Percentiles rank a stretch among this genome's conserved stretches.
These are phyloP conservation scores for Ptychoptera contaminata DNA, from an alignment of 2,888 invertebrate genomes.

Conservation along the genomic window DNA sequence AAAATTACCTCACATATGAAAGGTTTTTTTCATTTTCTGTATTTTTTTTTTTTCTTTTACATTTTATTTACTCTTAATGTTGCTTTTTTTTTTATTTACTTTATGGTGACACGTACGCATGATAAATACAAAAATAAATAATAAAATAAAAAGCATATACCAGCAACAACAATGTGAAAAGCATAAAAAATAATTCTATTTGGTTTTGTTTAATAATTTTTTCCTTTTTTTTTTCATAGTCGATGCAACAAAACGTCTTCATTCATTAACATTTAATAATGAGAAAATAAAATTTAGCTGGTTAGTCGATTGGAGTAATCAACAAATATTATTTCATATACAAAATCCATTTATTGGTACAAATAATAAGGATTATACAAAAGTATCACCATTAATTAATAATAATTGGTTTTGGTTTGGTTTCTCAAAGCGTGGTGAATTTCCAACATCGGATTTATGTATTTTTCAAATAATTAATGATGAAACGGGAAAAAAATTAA, in stretches of 20 bases:
- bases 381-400: conserved; percentile 13
- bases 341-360: conserved; percentile 26
- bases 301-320: conserved; percentile 32
- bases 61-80: too few relatives aligned
- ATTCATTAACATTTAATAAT: conserved; percentile 26
- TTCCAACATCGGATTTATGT: conserved; percentile 64
- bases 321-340: conserved; percentile 30
- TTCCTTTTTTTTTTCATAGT: too few relatives aligned
- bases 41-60: too few relatives aligned
- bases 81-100: too few relatives aligned
- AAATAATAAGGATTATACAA: too few relatives aligned
- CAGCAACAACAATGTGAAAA: neutral
- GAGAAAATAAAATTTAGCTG: conserved; percentile 30
- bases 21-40: too few relatives aligned
- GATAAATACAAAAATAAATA: too few relatives aligned
- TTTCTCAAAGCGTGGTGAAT: conserved; percentile 66
- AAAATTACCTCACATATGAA: too few relatives aligned
- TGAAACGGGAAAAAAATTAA: too few relatives aligned
- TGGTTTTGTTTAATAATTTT: too few relatives aligned
- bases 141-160: neutral
- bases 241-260: conserved; percentile 27
- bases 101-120: too few relatives aligned
- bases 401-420: conserved; percentile 69
- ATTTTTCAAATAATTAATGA: conserved; percentile 44
- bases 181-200: neutral